phyloP scores from a whole-genome alignment of 2,797 vertebrate genomes.

The Ctenopoma multispine region DNA sequence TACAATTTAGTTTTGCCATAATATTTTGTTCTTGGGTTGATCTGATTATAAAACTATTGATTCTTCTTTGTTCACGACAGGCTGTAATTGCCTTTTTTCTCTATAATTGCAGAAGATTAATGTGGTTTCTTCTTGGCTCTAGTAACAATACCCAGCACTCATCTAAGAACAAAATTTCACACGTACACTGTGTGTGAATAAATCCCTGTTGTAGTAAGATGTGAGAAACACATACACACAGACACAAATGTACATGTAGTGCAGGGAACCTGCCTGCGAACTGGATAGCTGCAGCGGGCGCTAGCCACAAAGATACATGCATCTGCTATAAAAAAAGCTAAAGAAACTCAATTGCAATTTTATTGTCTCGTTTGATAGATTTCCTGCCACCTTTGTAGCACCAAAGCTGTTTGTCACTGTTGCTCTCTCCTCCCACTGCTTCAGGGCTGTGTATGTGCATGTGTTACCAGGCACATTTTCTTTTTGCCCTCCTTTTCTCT shows the following conservation, averaged over 20 bases:
- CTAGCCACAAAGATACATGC: conserved; percentile 92
- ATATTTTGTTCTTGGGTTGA: conserved; percentile 19
- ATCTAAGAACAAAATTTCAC: conserved; percentile 82
- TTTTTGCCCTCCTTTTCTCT: conserved; percentile 72
- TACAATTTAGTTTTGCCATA: neutral
- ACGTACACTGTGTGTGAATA: conserved; percentile 51
- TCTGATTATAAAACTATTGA: conserved; percentile 32
- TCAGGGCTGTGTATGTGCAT: conserved; percentile 75
- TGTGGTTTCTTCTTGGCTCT: conserved; percentile 74
- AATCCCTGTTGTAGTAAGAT: conserved; percentile 37
- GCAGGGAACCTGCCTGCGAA: conserved; percentile 68
- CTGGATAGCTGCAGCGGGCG: conserved; percentile 84
- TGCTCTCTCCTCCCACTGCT: conserved; percentile 92
- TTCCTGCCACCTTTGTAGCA: conserved; percentile 99
- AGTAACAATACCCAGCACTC: conserved; percentile 69
- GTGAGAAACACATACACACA: conserved; percentile 17
- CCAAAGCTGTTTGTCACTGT: conserved; percentile 99
- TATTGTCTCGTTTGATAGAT: conserved; percentile 99
- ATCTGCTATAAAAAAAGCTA: conserved; percentile 97
- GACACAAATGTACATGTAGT: conserved; percentile 3
- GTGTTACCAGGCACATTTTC: conserved; percentile 66
- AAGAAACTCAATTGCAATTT: conserved; percentile 99
- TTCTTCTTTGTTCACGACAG: conserved; percentile 58
- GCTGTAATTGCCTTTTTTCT: conserved; percentile 74
- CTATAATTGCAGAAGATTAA: conserved; percentile 84